Evolutionary conservation across 1,140 invertebrate genomes (phyloP).

Genomic region (Mercenaria mercenaria): DNA sequence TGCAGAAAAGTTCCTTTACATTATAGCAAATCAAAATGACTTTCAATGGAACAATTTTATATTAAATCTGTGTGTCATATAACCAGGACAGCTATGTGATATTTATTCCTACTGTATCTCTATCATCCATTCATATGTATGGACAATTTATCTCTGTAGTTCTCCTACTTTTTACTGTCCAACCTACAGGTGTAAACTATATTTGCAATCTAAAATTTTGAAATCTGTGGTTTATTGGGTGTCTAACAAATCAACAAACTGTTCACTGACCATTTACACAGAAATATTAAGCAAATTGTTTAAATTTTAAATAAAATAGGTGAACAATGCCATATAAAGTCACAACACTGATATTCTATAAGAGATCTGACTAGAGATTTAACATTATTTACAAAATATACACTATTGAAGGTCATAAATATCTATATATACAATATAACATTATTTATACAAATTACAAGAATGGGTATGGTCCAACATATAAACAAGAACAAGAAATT

Average conservation of each 20-base stretch:
- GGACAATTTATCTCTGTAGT: too few species aligned
- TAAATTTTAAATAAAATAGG: background rate
- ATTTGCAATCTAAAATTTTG: too few species aligned
- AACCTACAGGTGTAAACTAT: too few species aligned
- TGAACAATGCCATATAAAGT: background rate
- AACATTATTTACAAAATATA: background rate
- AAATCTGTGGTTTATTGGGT: too few species aligned
- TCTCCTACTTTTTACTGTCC: too few species aligned
- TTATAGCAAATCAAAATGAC: too few species aligned
- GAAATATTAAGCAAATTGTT: background rate
- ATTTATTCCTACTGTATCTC: too few species aligned
- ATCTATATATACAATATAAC: background rate
- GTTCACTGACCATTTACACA: background rate
- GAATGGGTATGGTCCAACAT: background rate
- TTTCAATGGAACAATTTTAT: too few species aligned
- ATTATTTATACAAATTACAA: background rate
- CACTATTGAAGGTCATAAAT: background rate
- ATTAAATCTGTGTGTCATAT: too few species aligned
- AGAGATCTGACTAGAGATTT: constrained; percentile 5
- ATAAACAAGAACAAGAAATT: background rate
- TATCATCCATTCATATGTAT: too few species aligned
- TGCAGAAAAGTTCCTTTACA: too few species aligned
- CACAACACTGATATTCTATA: background rate
- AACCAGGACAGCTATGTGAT: too few species aligned
- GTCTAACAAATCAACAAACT: background rate